A percentile compares a stretch with the other conserved stretches of the same genome.
phyloP scores from a whole-genome alignment of 2,888 invertebrate genomes.

The Sminthurides aquaticus region DNA sequence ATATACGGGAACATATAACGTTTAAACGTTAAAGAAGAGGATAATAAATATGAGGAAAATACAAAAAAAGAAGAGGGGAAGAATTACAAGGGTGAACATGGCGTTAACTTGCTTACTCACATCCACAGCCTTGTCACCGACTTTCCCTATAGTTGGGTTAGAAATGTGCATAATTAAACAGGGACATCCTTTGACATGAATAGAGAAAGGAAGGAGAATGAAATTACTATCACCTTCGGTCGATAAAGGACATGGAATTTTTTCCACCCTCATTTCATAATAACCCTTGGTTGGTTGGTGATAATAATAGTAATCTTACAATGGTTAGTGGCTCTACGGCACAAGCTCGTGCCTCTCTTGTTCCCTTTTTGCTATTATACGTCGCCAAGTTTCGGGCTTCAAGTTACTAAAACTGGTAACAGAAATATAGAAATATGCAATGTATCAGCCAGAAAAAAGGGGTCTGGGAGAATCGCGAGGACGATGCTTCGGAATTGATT shows the following conservation, averaged over 20 bases:
- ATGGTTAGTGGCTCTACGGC: constrained; percentile 3
- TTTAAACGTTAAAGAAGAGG: no score
- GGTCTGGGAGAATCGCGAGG: no score
- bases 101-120: no score
- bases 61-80: no score
- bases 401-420: no score
- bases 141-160: no score
- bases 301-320: constrained; percentile 9
- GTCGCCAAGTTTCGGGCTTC: background rate
- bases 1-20: no score
- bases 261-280: constrained; percentile 22
- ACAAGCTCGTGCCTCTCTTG: constrained; percentile 1
- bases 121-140: no score
- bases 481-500: background rate
- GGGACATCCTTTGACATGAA: constrained; percentile 27
- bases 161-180: constrained; percentile 31
- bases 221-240: constrained; percentile 30
- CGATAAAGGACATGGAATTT: constrained; percentile 23
- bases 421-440: no score
- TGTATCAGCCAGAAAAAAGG: no score
- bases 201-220: constrained; percentile 22
- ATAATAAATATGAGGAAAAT: no score
- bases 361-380: background rate
- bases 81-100: no score
- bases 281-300: constrained; percentile 7